Conservation (phyloP, 1,140 invertebrate species). For the Hermatobates lingyangjiaoensis region DNA sequence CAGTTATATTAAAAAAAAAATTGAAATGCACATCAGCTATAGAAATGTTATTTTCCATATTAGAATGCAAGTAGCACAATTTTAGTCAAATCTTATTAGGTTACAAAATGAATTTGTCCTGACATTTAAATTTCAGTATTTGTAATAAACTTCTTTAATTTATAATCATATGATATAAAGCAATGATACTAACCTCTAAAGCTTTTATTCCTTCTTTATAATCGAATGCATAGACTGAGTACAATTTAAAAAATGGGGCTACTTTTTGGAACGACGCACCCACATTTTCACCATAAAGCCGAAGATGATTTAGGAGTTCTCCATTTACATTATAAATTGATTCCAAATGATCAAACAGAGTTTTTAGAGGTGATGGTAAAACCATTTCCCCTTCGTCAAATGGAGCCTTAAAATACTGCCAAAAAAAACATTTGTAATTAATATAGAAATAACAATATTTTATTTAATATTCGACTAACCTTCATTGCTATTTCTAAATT, state of each 20-base stretch:
- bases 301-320: conserved; percentile 41
- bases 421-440: conserved; percentile 13
- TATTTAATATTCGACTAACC: conserved; percentile 22
- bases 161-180: too few relatives aligned
- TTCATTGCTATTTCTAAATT: conserved; percentile 46
- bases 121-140: too few relatives aligned
- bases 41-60: too few relatives aligned
- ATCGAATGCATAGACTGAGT: conserved; percentile 56
- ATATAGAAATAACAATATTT: not conserved
- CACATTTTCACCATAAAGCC: conserved; percentile 36
- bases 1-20: too few relatives aligned
- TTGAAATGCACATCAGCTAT: too few relatives aligned
- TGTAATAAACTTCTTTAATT: too few relatives aligned
- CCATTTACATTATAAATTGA: conserved; percentile 51
- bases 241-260: conserved; percentile 57
- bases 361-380: conserved; percentile 30
- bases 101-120: too few relatives aligned
- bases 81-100: too few relatives aligned
- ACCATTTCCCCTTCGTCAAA: conserved; percentile 36
- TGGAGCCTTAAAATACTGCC: conserved; percentile 45
- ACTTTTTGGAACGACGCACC: conserved; percentile 44
- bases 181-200: conserved; percentile 16
- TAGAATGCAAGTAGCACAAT: too few relatives aligned
- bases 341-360: conserved; percentile 48
- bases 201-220: conserved; percentile 32